These are phyloP conservation scores for Scaptomyza reducta DNA, from an alignment of 2,888 invertebrate species.

Conservation along the genomic window DNA sequence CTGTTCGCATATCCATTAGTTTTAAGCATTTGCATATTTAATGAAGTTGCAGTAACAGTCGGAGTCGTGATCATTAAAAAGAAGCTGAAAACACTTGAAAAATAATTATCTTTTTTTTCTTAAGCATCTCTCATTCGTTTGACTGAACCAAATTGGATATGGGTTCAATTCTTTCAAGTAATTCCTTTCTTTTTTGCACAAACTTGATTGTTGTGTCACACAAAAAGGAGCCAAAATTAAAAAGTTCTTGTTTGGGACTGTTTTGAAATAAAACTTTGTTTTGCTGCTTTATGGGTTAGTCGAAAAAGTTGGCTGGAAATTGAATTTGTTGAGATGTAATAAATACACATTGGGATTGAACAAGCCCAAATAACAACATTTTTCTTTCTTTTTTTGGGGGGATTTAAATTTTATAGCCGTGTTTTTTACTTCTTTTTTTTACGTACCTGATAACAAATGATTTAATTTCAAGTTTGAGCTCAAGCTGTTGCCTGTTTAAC, in stretches of 20 bases:
- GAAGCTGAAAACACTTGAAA: constrained; percentile 15
- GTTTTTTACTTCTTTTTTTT: background rate
- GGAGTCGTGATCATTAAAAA: constrained; percentile 38
- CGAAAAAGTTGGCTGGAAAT: constrained; percentile 67
- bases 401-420: background rate
- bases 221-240: constrained; percentile 25
- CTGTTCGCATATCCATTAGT: constrained; percentile 33
- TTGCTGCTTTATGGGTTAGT: constrained; percentile 40
- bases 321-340: constrained; percentile 63
- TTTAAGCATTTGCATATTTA: constrained; percentile 66
- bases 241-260: constrained; percentile 49
- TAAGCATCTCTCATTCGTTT: constrained; percentile 16
- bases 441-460: constrained; percentile 51
- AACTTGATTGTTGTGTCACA: constrained; percentile 58
- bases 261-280: constrained; percentile 47
- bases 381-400: constrained; percentile 1
- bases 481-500: constrained; percentile 41
- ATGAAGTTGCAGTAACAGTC: constrained; percentile 48
- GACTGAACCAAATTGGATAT: constrained; percentile 18
- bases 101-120: constrained; percentile 7
- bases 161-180: background rate
- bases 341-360: constrained; percentile 33
- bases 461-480: constrained; percentile 39
- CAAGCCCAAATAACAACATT: constrained; percentile 31
- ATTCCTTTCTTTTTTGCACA: background rate